Base-by-base conservation (phyloP, 2,797 vertebrate species). In the Lemur catta region DNA sequence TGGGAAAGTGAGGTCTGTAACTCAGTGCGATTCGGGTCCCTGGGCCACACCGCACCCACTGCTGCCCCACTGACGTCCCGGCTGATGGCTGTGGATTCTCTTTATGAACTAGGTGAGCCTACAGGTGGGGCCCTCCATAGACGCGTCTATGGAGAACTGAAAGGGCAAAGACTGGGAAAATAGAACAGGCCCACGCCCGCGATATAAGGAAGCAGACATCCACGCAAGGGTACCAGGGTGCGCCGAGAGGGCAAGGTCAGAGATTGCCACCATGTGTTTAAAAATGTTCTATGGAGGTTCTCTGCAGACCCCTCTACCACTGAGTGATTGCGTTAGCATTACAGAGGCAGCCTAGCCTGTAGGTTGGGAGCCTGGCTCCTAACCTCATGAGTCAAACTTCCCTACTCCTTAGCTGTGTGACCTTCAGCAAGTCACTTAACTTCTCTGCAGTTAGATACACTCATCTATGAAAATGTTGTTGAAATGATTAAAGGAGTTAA, bases 401-500 rank as follows among this genome's bases (percentile, higher is more conserved):
- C 50, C 26, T 13, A 17, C 15, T 72, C 57, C 24, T 26, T 38
- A 28, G 71, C 43, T 50, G 57, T 43, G 33, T 48, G 81, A 57
- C 74, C 84, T 84, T 48, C 85, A 74, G 24, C 41, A 61, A 86
- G 24, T 33, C 24, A 43, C 13, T 65, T 30, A 41, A 33, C 38
- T 48, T 38, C 63, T 86, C 46, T 65, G 61, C 30, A 8, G 8
- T n/a, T 89, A 63, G 74, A 8, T 50, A 22, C 26, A n/a, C 43
- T 63, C 26, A 6, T 59, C 48, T 86, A 59, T 33, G 67, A 84
- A 92, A 38, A 55, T 20, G 35, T 4, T 82, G 57, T 48, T 30
- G 33, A 63, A 74, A 75, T 69, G 59, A 80, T 52, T 84, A 38
- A 93, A 74, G 8, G 85, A 38, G 48, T 91, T 82, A 87, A 90